A percentile compares a stretch with the other conserved stretches of the same genome.
Conservation (phyloP, 64 coral and sea anemone species). For the Montipora cactus region DNA sequence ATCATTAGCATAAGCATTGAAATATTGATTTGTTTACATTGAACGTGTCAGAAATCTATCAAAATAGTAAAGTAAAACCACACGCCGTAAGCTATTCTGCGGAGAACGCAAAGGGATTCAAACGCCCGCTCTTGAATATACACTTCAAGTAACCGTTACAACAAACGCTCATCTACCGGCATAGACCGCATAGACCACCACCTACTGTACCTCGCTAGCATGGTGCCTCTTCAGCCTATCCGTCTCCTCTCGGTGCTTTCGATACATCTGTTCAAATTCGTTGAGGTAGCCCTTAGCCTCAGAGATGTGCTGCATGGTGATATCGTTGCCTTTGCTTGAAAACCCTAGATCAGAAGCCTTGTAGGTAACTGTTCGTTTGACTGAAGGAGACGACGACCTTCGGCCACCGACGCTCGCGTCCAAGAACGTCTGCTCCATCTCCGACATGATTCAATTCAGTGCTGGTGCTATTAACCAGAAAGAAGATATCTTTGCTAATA, state of each 20-base stretch:
- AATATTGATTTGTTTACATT: neutral
- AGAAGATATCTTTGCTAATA: neutral
- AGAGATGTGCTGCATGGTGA: constrained; percentile 40
- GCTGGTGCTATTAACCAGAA: neutral
- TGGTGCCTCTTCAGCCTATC: constrained; percentile 24
- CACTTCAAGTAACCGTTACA: no score
- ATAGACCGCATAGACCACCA: no score
- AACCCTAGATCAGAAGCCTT: constrained; percentile 12
- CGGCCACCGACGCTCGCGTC: neutral
- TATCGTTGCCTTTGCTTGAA: neutral
- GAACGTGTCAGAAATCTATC: neutral
- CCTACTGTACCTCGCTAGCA: constrained; percentile 16
- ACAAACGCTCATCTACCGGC: no score
- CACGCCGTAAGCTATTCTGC: neutral
- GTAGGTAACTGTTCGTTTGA: constrained; percentile 41
- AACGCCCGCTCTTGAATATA: neutral
- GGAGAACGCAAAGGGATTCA: neutral
- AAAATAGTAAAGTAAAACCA: neutral
- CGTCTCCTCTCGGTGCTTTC: constrained; percentile 14
- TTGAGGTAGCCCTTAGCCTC: constrained; percentile 48
- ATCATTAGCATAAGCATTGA: neutral
- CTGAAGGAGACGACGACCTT: constrained; percentile 2
- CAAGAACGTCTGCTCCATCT: constrained; percentile 34
- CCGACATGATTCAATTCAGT: neutral
- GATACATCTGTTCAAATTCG: constrained; percentile 59